Evolutionary conservation across 1,140 invertebrate genomes (phyloP).

Genomic region (Drosophila lacertosa): DNA sequence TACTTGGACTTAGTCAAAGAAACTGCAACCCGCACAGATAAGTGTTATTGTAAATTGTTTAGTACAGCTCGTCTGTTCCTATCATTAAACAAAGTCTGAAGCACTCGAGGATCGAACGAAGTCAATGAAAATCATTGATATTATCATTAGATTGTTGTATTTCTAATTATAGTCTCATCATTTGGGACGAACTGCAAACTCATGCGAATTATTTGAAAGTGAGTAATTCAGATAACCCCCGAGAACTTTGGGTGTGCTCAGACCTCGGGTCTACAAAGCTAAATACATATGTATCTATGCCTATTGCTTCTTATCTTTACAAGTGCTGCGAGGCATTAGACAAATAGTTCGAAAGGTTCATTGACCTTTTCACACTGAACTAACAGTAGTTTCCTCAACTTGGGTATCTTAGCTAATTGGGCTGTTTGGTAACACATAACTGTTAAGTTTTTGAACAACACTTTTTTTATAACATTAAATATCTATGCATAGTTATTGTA

Average conservation of each 20-base stretch:
- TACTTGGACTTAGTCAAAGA: neutral
- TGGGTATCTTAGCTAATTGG: neutral
- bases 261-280: conserved; percentile 7
- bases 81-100: conserved; percentile 52
- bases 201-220: neutral
- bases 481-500: neutral
- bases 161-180: conserved; percentile 10
- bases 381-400: conserved; percentile 1
- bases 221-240: conserved; percentile 17
- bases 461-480: too few relatives aligned
- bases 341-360: conserved; percentile 35
- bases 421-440: neutral
- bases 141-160: conserved; percentile 15
- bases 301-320: conserved; percentile 42
- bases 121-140: conserved; percentile 32
- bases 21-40: conserved; percentile 28
- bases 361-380: conserved; percentile 32
- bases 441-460: too few relatives aligned
- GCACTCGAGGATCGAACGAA: conserved; percentile 3
- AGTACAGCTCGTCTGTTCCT: conserved; percentile 20
- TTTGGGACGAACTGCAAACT: neutral
- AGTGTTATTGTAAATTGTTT: conserved; percentile 19
- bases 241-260: conserved; percentile 17
- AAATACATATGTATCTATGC: conserved; percentile 21
- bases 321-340: conserved; percentile 40